These are phyloP conservation scores for Mythimna albipuncta DNA, from an alignment of 2,888 invertebrate species.

Conservation along the genomic window DNA sequence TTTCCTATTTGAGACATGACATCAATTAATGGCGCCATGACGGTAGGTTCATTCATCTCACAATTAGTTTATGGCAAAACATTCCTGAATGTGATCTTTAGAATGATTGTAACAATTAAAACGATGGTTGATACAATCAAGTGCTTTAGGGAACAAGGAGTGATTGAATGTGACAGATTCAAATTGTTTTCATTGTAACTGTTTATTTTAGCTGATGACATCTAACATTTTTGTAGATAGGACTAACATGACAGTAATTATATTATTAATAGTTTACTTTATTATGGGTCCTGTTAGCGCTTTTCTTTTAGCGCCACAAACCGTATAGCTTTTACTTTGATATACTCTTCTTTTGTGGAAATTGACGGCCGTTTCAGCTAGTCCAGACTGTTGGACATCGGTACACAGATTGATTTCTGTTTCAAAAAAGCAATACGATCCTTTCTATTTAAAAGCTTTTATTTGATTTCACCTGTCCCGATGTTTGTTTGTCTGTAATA, in stretches of 20 bases:
- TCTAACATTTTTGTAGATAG: not conserved
- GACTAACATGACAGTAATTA: not conserved
- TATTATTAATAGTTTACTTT: not conserved
- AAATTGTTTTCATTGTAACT: slow-evolving; percentile 28
- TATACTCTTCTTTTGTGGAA: not conserved
- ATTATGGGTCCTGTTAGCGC: not conserved
- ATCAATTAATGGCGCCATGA: slow-evolving; percentile 6
- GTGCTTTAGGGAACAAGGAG: slow-evolving; percentile 20
- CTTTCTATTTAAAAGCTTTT: not conserved
- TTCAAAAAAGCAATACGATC: not conserved
- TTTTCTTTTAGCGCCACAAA: no score
- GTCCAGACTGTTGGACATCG: not conserved
- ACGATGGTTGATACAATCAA: slow-evolving; percentile 24
- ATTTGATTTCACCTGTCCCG: no score
- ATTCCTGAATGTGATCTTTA: slow-evolving; percentile 13
- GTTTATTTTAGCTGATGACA: slow-evolving; percentile 46
- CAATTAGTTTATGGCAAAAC: slow-evolving; percentile 11
- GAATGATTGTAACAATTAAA: slow-evolving; percentile 39
- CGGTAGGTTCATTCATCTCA: not conserved
- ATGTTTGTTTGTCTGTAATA: no score
- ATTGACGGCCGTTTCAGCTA: not conserved
- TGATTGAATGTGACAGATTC: slow-evolving; percentile 44
- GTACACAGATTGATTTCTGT: not conserved
- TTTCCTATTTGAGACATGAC: slow-evolving; percentile 26
- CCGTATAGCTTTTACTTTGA: not conserved